A percentile compares a stretch with the other conserved stretches of the same genome.
Evolutionary conservation across 2,113 vertebrate genomes (phyloP).

Genomic region (Crotalus helleri): DNA sequence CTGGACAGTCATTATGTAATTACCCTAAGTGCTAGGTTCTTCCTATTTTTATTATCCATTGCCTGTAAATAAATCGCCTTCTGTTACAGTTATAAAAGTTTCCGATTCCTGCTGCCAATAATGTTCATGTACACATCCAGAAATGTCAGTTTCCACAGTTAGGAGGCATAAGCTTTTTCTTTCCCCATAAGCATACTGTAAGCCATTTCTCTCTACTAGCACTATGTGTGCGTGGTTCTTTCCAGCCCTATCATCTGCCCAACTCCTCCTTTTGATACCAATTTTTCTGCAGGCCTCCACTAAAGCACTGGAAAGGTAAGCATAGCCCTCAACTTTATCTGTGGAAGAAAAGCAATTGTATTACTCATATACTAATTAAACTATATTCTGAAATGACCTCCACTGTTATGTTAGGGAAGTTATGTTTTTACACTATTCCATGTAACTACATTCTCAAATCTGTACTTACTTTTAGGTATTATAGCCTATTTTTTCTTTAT

Average conservation of each 20-base stretch:
- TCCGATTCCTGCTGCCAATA: not conserved
- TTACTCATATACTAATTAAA: not conserved
- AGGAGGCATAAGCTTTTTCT: not conserved
- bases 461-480: not conserved
- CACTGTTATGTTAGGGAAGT: not conserved
- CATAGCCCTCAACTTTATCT: not conserved
- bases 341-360: not conserved
- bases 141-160: not conserved
- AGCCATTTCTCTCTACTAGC: not conserved
- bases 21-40: not conserved
- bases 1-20: not conserved
- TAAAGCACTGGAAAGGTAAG: not conserved
- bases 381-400: not conserved
- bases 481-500: not conserved
- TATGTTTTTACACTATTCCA: not conserved
- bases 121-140: not conserved
- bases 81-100: not conserved
- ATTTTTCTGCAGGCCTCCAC: not conserved
- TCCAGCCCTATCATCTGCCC: not conserved
- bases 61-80: not conserved
- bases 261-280: not conserved
- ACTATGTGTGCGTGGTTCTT: not conserved
- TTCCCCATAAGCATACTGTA: too few relatives aligned
- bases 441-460: not conserved
- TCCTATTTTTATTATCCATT: not conserved